Base-by-base conservation (phyloP, 1,140 invertebrate species). In the Philotrypesis tridentata region DNA sequence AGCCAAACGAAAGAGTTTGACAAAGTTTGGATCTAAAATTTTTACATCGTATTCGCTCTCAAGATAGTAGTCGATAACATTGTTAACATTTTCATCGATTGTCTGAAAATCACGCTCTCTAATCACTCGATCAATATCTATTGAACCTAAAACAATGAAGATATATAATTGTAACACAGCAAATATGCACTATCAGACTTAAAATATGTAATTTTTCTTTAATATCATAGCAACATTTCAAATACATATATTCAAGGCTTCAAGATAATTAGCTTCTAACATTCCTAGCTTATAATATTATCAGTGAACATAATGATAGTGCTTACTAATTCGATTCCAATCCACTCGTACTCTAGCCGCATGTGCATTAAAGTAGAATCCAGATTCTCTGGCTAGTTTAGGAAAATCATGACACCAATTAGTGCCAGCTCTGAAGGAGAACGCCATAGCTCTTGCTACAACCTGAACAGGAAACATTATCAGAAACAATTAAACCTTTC, bases 331-430 rank as follows among this genome's bases (percentile, higher is more conserved):
- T 86, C 93, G 93, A 89, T 94, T 94, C 93, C 94, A 94, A 85
- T 95, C 94, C 65, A 95, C 92, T 31, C 92, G 91, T 17, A 93
- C 87, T 78, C 93, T 92, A 25, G 92, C 91, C 84, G 92, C 92
- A 81, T 93, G 92, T 77, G 90, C 93, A 85, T 94, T 94, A 85
- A 95, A 95, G 76, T 92, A 92, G 89, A 95, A 95, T 17, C 94
- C 94, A 31, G 94, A 93, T 85, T 95, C 94, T 87, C 93, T 93
- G 31, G 94, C 94, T 33, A 95, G 86, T 85, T 94, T 94, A n/a
- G 94, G 93, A 89, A 95, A 95, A 89, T 95, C 94, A 83, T 94
- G 94, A 85, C 94, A 94, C 89, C 93, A 92, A 85, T 93, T 93
- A 31, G 92, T 93, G 37, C 93, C 92, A 25, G 92, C 90, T 87